Evolutionary conservation across 1,140 invertebrate genomes (phyloP), one percentile per base, ranked within the genome.

Genomic region (Papilio xuthus): DNA sequence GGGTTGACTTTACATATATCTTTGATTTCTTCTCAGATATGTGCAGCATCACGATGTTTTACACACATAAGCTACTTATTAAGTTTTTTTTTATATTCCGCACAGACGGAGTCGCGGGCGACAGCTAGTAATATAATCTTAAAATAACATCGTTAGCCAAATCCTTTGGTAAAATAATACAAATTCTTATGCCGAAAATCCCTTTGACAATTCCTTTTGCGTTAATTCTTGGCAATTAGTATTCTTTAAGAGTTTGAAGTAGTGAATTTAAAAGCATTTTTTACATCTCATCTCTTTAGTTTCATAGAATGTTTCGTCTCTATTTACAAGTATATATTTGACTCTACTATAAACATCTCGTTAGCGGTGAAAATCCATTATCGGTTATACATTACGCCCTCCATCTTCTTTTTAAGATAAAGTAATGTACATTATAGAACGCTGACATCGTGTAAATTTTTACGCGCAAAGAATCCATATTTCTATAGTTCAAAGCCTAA

Each of bases 151-250:
- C 20, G 12, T 9, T 26, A 60, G 2, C 8, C 12, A 9, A 60
- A 60, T 26, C 56, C 56, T 60, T 60, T 60, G 56, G 4, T 60
- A 13, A 60, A 60, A 60, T 60, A 60, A 60, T 60, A 60, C 12
- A 60, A 60, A 60, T 60, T 60, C 56, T 23, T 60, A 13, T 26
- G 56, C 23, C 10, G n/a, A 26, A 60, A 60, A 60, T 60, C 23
- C 10, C 56, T 60, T 60, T 60, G 56, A 60, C 20, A 20, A 60
- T 60, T 60, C 56, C 10, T 23, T 60, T 60, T 60, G 23, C 0
- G 12, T 26, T 26, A 60, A 60, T 60, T 60, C 56, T 26, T 26
- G 23, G 6, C 56, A 60, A 60, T 60, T 26, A 60, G 10, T 60
- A 23, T 23, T 20, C 53, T 26, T 60, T 12, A 60, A 60, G 56